Percentiles rank a stretch among this genome's conserved stretches.
Evolutionary conservation across 2,797 vertebrate genomes (phyloP).

Genomic region (Capromys pilorides): DNA sequence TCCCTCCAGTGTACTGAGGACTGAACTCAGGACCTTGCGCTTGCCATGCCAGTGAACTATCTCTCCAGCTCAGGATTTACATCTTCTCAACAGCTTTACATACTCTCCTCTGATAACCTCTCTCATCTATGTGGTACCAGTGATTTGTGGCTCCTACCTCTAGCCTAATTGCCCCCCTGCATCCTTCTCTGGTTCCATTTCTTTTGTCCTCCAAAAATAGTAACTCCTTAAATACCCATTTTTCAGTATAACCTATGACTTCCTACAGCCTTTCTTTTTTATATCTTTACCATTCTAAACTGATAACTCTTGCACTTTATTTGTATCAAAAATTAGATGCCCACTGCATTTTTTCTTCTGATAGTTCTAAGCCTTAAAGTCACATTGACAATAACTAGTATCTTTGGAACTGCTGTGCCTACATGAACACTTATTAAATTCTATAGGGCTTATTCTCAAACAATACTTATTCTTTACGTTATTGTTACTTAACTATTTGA

Average conservation of each 20-base stretch:
- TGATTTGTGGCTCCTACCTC: neutral
- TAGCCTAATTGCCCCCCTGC: neutral
- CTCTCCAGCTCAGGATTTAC: no score
- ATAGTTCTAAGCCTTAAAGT: neutral
- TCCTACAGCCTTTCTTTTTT: neutral
- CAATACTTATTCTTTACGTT: neutral
- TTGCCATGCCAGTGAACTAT: no score
- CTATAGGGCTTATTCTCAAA: neutral
- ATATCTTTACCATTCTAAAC: neutral
- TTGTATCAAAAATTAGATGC: neutral
- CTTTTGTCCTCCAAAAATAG: neutral
- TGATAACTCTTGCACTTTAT: neutral
- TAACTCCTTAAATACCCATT: neutral
- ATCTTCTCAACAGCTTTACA: neutral
- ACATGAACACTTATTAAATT: neutral
- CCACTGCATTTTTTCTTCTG: neutral
- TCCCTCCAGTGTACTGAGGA: no score
- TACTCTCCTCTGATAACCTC: neutral
- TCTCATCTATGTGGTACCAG: neutral
- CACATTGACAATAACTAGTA: neutral
- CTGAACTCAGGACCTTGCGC: no score
- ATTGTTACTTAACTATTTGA: neutral
- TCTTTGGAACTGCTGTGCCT: neutral
- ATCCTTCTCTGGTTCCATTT: neutral
- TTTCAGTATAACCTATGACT: neutral